These are phyloP conservation scores for Pegea sp. DNA, from an alignment of 23 tunicate genomes.

Conservation along the genomic window DNA sequence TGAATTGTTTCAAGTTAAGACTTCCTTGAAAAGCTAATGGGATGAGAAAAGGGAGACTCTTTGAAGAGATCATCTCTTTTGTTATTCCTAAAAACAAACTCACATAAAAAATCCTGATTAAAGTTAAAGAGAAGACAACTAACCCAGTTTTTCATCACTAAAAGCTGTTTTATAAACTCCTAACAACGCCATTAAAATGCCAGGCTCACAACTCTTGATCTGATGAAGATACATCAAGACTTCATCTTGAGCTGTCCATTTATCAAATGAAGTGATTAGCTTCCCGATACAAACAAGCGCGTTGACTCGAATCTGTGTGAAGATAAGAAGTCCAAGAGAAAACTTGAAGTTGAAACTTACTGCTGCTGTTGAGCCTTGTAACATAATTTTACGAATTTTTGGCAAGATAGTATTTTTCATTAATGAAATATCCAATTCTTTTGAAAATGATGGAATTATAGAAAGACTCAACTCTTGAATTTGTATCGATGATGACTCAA, in stretches of 20 bases:
- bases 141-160: slow-evolving; percentile 68
- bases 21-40: slow-evolving; percentile 55
- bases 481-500: slow-evolving; percentile 36
- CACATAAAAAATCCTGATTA: neutral
- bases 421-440: slow-evolving; percentile 21
- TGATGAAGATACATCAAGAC: slow-evolving; percentile 35
- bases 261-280: slow-evolving; percentile 51
- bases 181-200: slow-evolving; percentile 76
- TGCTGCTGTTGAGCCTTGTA: slow-evolving; percentile 42
- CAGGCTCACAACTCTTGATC: slow-evolving; percentile 53
- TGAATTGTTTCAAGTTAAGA: slow-evolving; percentile 53
- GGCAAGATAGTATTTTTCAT: slow-evolving; percentile 68
- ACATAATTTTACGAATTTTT: slow-evolving; percentile 30
- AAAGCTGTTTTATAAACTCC: slow-evolving; percentile 54
- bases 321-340: neutral
- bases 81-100: slow-evolving; percentile 28
- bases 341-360: slow-evolving; percentile 34
- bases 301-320: slow-evolving; percentile 62
- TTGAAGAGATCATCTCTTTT: slow-evolving; percentile 45
- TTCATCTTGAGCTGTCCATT: slow-evolving; percentile 78
- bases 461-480: slow-evolving; percentile 58
- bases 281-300: slow-evolving; percentile 78
- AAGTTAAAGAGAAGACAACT: slow-evolving; percentile 2
- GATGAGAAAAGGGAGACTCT: slow-evolving; percentile 47
- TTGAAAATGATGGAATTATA: slow-evolving; percentile 71